Conservation (phyloP, 2,113 vertebrate genomes). For the Notarius quadriscutis region DNA sequence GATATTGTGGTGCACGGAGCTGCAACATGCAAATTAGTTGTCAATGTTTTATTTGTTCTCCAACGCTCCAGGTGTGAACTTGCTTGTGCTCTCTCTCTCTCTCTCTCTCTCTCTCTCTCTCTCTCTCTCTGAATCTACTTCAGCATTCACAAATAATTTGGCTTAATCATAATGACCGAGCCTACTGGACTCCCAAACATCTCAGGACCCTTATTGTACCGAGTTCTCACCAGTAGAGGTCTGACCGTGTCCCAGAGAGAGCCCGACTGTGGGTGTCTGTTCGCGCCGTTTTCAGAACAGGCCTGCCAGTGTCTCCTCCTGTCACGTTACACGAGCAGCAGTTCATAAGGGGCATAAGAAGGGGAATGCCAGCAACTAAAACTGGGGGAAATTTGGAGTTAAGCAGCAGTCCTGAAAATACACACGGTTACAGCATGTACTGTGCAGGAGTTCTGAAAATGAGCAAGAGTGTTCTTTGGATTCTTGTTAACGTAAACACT, state of each 20-base stretch:
- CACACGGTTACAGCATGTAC: neutral
- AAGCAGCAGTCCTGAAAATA: too few species aligned
- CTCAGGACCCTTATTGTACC: neutral
- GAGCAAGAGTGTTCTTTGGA: neutral
- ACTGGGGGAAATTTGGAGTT: neutral
- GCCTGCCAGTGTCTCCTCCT: neutral
- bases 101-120: neutral
- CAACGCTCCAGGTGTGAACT: neutral
- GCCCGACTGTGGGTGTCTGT: neutral
- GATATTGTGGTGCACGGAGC: neutral
- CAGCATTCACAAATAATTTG: neutral
- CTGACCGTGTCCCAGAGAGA: neutral
- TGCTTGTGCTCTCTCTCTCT: neutral
- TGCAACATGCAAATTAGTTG: neutral
- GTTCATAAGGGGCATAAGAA: neutral
- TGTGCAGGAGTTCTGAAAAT: neutral
- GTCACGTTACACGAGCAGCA: neutral
- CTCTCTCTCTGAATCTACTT: neutral
- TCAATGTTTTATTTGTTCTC: neutral
- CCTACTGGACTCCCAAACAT: too few species aligned
- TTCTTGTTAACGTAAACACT: neutral
- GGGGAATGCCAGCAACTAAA: neutral
- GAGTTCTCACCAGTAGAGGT: neutral
- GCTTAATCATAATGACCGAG: neutral
- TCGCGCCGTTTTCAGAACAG: neutral